phyloP scores from a whole-genome alignment of 2,797 vertebrate genomes.

The Crocidura indochinensis region DNA sequence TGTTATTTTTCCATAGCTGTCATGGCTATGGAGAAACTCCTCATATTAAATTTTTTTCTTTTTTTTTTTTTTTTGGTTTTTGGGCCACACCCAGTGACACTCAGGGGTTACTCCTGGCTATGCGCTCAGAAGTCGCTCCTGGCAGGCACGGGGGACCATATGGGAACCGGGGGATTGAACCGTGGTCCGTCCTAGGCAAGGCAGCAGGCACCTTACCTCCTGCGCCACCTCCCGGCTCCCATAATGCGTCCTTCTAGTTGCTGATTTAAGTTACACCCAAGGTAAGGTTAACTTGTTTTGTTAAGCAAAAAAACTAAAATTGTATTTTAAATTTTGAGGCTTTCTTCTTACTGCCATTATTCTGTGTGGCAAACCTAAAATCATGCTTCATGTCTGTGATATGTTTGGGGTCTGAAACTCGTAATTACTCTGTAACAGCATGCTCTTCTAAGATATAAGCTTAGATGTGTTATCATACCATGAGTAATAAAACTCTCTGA shows the following conservation, averaged over 20 bases:
- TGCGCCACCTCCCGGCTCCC: too few species aligned
- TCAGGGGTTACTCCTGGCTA: too few species aligned
- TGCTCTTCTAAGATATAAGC: conserved; percentile 21
- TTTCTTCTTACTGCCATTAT: background rate
- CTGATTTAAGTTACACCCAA: conserved; percentile 12
- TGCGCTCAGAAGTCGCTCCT: too few species aligned
- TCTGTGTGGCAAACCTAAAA: conserved; percentile 8
- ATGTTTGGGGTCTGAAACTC: conserved; percentile 54
- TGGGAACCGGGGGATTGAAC: too few species aligned
- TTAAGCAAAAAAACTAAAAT: conserved; percentile 27
- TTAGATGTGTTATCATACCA: conserved; percentile 29
- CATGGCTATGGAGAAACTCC: background rate
- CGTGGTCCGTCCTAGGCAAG: too few species aligned
- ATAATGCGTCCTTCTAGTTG: too few species aligned
- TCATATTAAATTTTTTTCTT: background rate
- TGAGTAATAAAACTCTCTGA: conserved; percentile 8
- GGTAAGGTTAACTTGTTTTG: conserved; percentile 37
- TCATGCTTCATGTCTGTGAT: background rate
- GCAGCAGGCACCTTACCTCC: too few species aligned
- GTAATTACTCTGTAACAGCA: conserved; percentile 28
- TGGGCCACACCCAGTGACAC: too few species aligned
- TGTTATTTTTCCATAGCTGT: background rate
- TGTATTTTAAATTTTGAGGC: background rate
- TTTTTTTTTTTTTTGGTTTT: too few species aligned
- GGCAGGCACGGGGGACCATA: too few species aligned